Conservation (phyloP, 92 coral and sea anemone genomes). For the Epizoanthus illoricatus region DNA sequence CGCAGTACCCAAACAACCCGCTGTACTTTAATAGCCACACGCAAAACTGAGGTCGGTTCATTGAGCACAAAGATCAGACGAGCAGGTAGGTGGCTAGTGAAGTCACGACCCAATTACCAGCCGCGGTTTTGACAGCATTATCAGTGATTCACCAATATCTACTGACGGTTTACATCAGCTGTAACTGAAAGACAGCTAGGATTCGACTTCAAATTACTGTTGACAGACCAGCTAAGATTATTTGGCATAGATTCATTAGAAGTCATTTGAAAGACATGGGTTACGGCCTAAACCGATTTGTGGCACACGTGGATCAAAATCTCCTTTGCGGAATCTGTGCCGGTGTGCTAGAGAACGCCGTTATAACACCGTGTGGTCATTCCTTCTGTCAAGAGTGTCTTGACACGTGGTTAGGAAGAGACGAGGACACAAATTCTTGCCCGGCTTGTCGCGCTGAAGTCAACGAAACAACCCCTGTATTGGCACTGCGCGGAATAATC, state of each 20-base stretch:
- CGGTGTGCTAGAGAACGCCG: constrained; percentile 82
- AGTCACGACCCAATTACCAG: constrained; percentile 3
- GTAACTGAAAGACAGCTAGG: background rate
- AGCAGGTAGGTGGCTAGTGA: constrained; percentile 11
- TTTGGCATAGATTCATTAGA: background rate
- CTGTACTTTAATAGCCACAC: constrained; percentile 48
- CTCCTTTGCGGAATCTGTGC: constrained; percentile 94
- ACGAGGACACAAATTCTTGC: constrained; percentile 48
- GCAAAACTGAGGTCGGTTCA: constrained; percentile 33
- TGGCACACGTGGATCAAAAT: constrained; percentile 76
- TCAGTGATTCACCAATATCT: background rate
- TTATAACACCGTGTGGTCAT: constrained; percentile 90
- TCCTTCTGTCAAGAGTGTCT: constrained; percentile 86
- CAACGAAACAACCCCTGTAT: constrained; percentile 63
- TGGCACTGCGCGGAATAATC: constrained; percentile 82
- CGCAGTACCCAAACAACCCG: constrained; percentile 34
- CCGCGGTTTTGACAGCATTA: background rate
- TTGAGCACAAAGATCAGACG: constrained; percentile 23
- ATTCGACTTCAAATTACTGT: background rate
- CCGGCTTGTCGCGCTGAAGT: constrained; percentile 82
- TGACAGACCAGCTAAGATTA: background rate
- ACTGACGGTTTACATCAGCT: background rate
- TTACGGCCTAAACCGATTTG: constrained; percentile 66
- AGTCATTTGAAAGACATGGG: constrained; percentile 65
- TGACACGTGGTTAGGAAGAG: constrained; percentile 70